Conservation (phyloP, 2,797 vertebrate species). For the Micrastur ruficollis region DNA sequence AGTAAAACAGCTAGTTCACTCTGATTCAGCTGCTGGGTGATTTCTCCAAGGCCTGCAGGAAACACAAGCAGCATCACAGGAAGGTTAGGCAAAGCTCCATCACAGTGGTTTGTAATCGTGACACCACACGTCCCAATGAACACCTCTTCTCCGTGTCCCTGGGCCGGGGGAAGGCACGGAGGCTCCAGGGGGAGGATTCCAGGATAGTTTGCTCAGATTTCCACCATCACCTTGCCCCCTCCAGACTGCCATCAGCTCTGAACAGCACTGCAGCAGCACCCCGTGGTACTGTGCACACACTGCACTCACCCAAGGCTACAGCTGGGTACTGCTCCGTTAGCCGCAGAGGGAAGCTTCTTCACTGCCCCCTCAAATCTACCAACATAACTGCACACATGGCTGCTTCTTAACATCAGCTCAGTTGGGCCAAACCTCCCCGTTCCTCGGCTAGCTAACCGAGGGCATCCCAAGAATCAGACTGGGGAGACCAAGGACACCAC, state of each 20-base stretch:
- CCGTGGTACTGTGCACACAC: constrained; percentile 4
- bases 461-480: not conserved
- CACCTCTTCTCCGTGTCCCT: accelerated
- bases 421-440: not conserved
- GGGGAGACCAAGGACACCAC: not conserved
- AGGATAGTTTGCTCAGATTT: not conserved
- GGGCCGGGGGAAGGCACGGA: not conserved
- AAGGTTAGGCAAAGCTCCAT: not conserved
- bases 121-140: accelerated
- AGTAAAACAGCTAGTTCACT: constrained; percentile 91
- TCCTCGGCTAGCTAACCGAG: accelerated
- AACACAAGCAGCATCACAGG: not conserved
- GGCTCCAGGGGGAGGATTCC: not conserved
- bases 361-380: not conserved
- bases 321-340: not conserved
- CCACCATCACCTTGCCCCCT: not conserved
- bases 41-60: constrained; percentile 84
- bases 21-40: constrained; percentile 95
- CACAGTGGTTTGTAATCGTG: accelerated
- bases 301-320: not conserved
- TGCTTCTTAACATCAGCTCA: not conserved
- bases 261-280: constrained; percentile 52
- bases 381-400: accelerated
- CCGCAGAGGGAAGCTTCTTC: not conserved
- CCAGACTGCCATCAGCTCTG: accelerated